Evolutionary conservation across 2,797 vertebrate genomes (phyloP), one percentile per base, ranked within the genome.

Genomic region (Mionectes olivaceus): DNA sequence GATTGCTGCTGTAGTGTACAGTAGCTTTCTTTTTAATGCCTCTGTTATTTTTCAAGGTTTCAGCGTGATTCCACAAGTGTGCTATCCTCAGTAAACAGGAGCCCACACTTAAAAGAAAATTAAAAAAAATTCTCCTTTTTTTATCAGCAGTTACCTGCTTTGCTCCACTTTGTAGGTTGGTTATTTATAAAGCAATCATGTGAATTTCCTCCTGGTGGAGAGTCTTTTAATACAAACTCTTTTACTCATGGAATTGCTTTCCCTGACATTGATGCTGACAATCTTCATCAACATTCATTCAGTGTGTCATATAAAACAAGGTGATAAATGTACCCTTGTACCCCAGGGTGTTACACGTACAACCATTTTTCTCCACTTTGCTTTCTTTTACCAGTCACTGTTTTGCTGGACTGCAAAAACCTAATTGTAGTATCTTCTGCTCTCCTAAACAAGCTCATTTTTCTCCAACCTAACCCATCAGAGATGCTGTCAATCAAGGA

Each of bases 391-490:
- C 87, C 93, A 85, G 80, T 91, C 90, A 81, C 68, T 79, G 41
- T 83, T 89, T 69, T 1, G 1, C 74, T 79, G 93, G 87, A 68
- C 88, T 84, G 86, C 70, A 87, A 85, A 90, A 92, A 93, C 74
- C 86, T 94, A 95, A 97, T 97, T 94, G 95, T 90, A 59, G 65
- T 56, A 33, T 96, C 94, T 93, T 94, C 95, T 96, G 91, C 74
- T 96, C 90, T 78, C 91, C 89, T 64, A 96, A 97, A 96, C 89
- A 96, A 97, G 86, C 92, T 96, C 94, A 75, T 94, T 95, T 94
- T 96, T 96, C 94, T 97, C 95, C 68, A 94, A 2, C 93, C 87
- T 65, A 87, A 83, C 53, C 84, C 64, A 89, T 96, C 96, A 96
- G 94, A 96, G 81, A 70, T 61, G 44, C 95, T 95, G 93, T 96